Percentiles rank a stretch among this genome's conserved stretches.
phyloP scores from a whole-genome alignment of 2,888 invertebrate genomes.

The Drosophila hawaiiensis region DNA sequence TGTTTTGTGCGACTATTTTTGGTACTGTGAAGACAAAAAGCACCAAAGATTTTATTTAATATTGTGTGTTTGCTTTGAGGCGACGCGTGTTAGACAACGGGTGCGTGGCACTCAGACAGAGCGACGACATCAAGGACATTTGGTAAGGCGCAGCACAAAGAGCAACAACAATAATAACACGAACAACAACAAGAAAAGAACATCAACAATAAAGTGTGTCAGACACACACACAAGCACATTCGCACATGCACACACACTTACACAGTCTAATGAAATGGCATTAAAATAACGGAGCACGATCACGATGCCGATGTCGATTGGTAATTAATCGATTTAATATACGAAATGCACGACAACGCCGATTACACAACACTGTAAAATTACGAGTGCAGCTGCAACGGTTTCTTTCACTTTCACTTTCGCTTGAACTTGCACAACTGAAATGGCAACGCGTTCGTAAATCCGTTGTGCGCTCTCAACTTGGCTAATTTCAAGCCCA shows the following conservation, averaged over 20 bases:
- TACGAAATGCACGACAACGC: neutral
- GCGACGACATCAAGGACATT: conserved; percentile 81
- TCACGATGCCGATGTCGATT: conserved; percentile 46
- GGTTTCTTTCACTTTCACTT: conserved; percentile 21
- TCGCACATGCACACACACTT: conserved; percentile 8
- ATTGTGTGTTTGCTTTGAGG: conserved; percentile 31
- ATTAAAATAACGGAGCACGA: conserved; percentile 29
- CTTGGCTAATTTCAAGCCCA: conserved; percentile 62
- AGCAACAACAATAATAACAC: conserved; percentile 47
- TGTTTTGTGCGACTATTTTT: conserved; percentile 10
- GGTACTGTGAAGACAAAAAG: conserved; percentile 18
- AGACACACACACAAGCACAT: conserved; percentile 15
- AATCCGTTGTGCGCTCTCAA: conserved; percentile 10
- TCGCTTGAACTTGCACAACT: conserved; percentile 22
- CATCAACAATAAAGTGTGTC: conserved; percentile 45
- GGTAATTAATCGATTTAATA: conserved; percentile 43
- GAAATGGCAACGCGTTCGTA: conserved; percentile 3
- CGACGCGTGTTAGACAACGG: conserved; percentile 26
- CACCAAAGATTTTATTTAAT: conserved; percentile 48
- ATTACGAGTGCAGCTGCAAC: conserved; percentile 22
- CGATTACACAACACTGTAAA: conserved; percentile 71
- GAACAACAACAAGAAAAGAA: conserved; percentile 9
- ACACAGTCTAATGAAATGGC: conserved; percentile 3
- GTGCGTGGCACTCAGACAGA: conserved; percentile 68
- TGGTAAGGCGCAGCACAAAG: conserved; percentile 56